These are phyloP conservation scores for Miniopterus natalensis DNA, from an alignment of 2,113 vertebrate species.

Conservation along the genomic window DNA sequence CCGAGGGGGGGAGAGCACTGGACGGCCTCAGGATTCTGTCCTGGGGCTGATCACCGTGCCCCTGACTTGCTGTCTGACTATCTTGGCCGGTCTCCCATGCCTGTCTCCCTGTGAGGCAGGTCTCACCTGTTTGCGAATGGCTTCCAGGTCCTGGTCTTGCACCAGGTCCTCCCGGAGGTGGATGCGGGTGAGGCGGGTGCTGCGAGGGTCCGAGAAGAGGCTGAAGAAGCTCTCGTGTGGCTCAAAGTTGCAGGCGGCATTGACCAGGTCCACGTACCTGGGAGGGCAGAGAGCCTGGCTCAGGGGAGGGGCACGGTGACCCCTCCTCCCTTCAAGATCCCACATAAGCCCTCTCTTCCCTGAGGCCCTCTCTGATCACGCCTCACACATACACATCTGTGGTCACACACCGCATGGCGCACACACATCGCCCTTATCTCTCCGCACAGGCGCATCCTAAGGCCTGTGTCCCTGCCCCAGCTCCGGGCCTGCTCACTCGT, in stretches of 20 bases:
- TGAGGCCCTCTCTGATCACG: neutral
- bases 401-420: accelerated
- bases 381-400: accelerated
- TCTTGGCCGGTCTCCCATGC: accelerated
- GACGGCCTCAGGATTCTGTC: neutral
- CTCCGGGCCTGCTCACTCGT: conserved; percentile 89
- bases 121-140: conserved; percentile 95
- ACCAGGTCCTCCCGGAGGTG: conserved; percentile 95
- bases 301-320: neutral
- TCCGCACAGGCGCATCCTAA: neutral
- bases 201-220: conserved; percentile 96
- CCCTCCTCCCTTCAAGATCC: neutral
- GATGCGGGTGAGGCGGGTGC: conserved; percentile 95
- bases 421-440: neutral
- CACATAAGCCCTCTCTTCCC: neutral
- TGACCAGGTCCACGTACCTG: conserved; percentile 97
- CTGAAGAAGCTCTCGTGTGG: conserved; percentile 97
- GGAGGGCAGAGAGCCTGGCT: neutral
- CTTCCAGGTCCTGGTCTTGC: conserved; percentile 96
- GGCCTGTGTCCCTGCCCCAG: neutral
- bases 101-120: neutral
- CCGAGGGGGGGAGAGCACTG: accelerated
- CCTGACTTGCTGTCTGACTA: neutral
- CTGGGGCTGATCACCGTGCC: neutral
- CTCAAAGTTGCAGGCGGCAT: conserved; percentile 95